Conservation (phyloP, 2,888 invertebrate species). For the Lasioglossum oenotherae region DNA sequence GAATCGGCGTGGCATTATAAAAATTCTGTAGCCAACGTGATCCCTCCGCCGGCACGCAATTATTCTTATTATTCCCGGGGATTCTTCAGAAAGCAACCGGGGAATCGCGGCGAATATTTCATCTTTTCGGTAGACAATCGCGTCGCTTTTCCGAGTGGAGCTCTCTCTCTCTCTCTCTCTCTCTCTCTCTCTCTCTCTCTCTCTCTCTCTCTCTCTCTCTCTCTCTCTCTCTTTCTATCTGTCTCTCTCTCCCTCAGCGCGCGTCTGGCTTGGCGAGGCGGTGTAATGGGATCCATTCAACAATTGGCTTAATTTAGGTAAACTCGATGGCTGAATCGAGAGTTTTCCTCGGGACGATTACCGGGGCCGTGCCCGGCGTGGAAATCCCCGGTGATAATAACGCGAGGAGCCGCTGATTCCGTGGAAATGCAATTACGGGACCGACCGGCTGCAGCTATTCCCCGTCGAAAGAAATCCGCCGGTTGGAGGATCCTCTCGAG, state of each 20-base stretch:
- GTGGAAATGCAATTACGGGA: conserved; percentile 69
- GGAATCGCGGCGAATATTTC: conserved; percentile 1
- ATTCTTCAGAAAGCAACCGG: not conserved
- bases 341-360: conserved; percentile 66
- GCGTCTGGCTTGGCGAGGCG: not conserved
- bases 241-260: not conserved
- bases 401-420: conserved; percentile 61
- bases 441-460: conserved; percentile 48
- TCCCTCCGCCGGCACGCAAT: conserved; percentile 1
- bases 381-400: conserved; percentile 68
- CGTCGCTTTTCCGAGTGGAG: not conserved
- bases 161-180: conserved; percentile 7
- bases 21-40: not conserved
- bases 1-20: not conserved
- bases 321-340: conserved; percentile 48
- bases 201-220: conserved; percentile 16
- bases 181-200: not conserved
- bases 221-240: not conserved
- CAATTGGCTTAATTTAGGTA: conserved; percentile 69
- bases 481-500: conserved; percentile 52
- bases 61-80: conserved; percentile 11
- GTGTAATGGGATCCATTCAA: conserved; percentile 47
- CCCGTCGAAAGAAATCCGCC: conserved; percentile 63
- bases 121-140: conserved; percentile 15
- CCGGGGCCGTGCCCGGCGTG: conserved; percentile 37